Conservation (phyloP, 2,888 invertebrate species). For the Agonopterix arenella region DNA sequence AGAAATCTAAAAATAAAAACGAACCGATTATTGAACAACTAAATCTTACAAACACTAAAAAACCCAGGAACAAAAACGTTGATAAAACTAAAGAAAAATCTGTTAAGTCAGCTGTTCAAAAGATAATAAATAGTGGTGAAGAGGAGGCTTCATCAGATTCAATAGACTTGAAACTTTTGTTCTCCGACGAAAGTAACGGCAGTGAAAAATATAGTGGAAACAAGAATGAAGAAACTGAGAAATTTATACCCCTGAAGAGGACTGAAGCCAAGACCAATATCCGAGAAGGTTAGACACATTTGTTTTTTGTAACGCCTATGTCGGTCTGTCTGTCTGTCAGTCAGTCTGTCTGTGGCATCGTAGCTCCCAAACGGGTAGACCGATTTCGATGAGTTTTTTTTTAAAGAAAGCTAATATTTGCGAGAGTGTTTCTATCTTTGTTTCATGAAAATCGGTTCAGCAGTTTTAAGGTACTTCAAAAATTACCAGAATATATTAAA, state of each 20-base stretch:
- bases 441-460: too few species aligned
- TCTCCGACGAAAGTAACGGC: conserved; percentile 57
- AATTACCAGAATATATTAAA: too few species aligned
- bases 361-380: too few species aligned
- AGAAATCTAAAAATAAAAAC: conserved; percentile 37
- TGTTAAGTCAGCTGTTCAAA: conserved; percentile 1
- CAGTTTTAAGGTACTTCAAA: too few species aligned
- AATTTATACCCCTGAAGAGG: conserved; percentile 47
- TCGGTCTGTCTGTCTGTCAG: too few species aligned
- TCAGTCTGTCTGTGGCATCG: too few species aligned
- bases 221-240: conserved; percentile 16
- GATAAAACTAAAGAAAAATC: background rate
- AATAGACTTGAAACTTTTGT: conserved; percentile 52
- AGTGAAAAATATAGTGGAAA: conserved; percentile 23
- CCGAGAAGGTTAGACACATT: conserved; percentile 19
- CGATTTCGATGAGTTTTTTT: too few species aligned
- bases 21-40: conserved; percentile 49
- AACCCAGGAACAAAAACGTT: conserved; percentile 12
- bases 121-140: conserved; percentile 9
- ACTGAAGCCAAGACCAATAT: conserved; percentile 47
- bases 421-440: too few species aligned
- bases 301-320: too few species aligned
- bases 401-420: too few species aligned
- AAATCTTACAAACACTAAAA: conserved; percentile 49
- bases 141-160: conserved; percentile 43